phyloP scores from a whole-genome alignment of 2,113 vertebrate species.

The Accipiter cooperii region DNA sequence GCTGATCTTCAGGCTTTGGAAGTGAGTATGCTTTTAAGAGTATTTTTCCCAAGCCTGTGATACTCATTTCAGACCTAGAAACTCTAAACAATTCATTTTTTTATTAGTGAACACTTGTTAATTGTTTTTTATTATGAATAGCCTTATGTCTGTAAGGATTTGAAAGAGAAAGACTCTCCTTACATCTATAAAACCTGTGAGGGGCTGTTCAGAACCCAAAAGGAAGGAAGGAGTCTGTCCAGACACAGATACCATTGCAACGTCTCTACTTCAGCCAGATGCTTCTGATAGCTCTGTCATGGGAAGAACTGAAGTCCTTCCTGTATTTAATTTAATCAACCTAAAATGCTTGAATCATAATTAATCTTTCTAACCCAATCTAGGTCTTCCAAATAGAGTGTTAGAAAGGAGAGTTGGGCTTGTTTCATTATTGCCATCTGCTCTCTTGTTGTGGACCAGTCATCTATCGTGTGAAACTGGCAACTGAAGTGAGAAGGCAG shows the following conservation, averaged over 20 bases:
- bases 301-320: background rate
- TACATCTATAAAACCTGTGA: background rate
- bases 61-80: background rate
- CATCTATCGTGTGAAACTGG: background rate
- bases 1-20: constrained; percentile 81
- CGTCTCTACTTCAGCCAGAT: background rate
- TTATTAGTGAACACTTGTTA: background rate
- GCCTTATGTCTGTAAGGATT: background rate
- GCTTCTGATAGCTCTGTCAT: background rate
- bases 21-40: constrained; percentile 65
- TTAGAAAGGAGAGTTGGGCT: background rate
- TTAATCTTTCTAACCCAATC: background rate
- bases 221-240: background rate
- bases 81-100: background rate
- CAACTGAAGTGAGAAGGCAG: background rate
- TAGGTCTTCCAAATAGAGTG: background rate
- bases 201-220: background rate
- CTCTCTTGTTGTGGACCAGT: background rate
- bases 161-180: background rate
- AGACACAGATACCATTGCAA: background rate
- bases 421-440: background rate
- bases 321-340: background rate
- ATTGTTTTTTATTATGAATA: background rate
- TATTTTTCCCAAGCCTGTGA: background rate
- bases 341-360: background rate